Evolutionary conservation across 2,888 invertebrate genomes (phyloP).

Genomic region (Syritta pipiens): DNA sequence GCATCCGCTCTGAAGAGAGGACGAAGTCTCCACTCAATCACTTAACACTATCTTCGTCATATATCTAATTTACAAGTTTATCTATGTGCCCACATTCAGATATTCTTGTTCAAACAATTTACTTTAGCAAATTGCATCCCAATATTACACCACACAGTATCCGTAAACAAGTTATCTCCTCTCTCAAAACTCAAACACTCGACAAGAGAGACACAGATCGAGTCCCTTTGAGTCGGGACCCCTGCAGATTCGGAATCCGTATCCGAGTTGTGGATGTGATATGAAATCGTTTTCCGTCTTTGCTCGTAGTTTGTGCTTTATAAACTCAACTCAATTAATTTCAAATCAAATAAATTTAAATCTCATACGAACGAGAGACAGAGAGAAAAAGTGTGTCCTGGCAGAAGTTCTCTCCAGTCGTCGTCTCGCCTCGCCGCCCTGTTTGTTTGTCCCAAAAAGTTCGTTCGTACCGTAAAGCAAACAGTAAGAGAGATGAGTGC

Average conservation of each 20-base stretch:
- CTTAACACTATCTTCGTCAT: slow-evolving; percentile 32
- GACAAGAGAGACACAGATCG: no score
- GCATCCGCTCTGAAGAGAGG: background rate
- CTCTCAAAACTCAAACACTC: slow-evolving; percentile 34
- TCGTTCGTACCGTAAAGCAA: slow-evolving; percentile 34
- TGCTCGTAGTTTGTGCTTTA: slow-evolving; percentile 4
- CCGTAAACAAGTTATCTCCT: slow-evolving; percentile 41
- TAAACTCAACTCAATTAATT: slow-evolving; percentile 67
- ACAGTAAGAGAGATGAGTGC: background rate
- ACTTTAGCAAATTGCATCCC: slow-evolving; percentile 62
- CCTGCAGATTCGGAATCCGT: no score
- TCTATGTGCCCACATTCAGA: background rate
- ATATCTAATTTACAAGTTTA: slow-evolving; percentile 25
- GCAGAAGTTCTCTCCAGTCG: slow-evolving; percentile 4
- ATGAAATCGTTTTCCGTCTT: slow-evolving; percentile 15
- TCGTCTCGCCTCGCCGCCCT: slow-evolving; percentile 5
- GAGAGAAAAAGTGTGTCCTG: slow-evolving; percentile 13
- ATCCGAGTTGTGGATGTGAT: no score
- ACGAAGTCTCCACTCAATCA: slow-evolving; percentile 35
- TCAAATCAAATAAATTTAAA: slow-evolving; percentile 68
- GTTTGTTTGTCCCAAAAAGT: slow-evolving; percentile 61
- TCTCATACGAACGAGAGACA: slow-evolving; percentile 49
- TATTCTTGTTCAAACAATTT: slow-evolving; percentile 48
- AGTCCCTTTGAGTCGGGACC: slow-evolving; percentile 44
- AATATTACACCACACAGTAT: slow-evolving; percentile 36